Evolutionary conservation across 2,888 invertebrate species (phyloP), one percentile per base, ranked within the genome.

Genomic region (Clanis bilineata): DNA sequence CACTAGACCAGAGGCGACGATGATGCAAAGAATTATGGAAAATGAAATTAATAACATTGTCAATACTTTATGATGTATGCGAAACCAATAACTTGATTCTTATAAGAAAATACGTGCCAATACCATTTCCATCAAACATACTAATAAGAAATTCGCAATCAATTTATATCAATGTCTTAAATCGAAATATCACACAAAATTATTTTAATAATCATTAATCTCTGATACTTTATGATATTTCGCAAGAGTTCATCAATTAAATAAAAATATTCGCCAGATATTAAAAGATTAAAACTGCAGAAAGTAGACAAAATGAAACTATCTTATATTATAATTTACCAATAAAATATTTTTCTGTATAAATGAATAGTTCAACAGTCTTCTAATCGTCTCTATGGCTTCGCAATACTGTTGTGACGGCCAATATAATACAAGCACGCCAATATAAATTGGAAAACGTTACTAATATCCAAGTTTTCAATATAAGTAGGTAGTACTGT

Each of bases 391-490:
- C n/a, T 51, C 4, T 15, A 18, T 15, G 32, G 28, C 18, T 1
- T 69, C 62, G 60, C 63, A 64, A 71, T 65, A 70, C 66, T 66
- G 75, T 73, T 75, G 71, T 74, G 69, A 72, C 66, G 72, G 65
- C 68, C 76, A 65, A 79, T 83, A 82, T 76, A 72, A 78, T 73
- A 72, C 69, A 59, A 72, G 76, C 70, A 67, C 63, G 62, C 60
- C 59, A 60, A 62, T 65, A 71, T 65, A 65, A 65, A 74, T 73
- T 63, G 67, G 63, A 71, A 66, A 73, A 66, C 64, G 69, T 62
- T 65, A 60, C 59, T 67, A 68, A 64, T 65, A 69, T 62, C 65
- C 59, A 62, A 69, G 64, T 64, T 64, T 66, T 67, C 65, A 72
- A 72, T 73, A 63, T 66, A 51, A 65, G 64, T 64, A 64, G 38